Base-by-base conservation (phyloP, 1,140 invertebrate genomes). In the Ectropis grisescens region DNA sequence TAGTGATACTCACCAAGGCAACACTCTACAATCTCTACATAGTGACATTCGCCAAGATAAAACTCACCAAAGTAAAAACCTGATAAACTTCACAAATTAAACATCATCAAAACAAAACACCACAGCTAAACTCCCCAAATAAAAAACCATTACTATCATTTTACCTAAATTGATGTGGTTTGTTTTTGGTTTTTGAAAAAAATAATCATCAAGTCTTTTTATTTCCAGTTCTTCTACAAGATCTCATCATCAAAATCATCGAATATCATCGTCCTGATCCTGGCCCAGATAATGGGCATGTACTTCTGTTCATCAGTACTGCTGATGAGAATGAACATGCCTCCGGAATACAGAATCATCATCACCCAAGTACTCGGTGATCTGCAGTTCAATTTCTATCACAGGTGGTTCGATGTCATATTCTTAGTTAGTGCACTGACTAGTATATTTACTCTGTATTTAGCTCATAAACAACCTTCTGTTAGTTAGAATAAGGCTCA, bases 261-360 rank as follows among this genome's bases (percentile, higher is more conserved):
- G 13, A 99, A 99, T 72, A 93, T 99, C 23, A 99, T 99, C 52
- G 98, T 99, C 2, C 76, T 99, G 13, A 91, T 97, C 44, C 83
- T 99, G 10, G 97, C 97, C 10, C 96, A 99, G 85, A 95, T 99
- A 47, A 99, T 99, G 98, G 98, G 98, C 9, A 99, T 99, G 98
- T 99, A 99, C 79, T 99, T 99, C 85, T 94, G 98, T 13, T 99
- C 97, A 1, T 98, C 95, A 11, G 97, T 99, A 0, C 84, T 99
- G 9, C 76, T 99, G 15, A 97, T 99, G 90, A 84, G 98, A 29
- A 99, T 99, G 98, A 99, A 99, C 76, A 98, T 99, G 96, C 98
- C 98, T 4, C 87, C 92, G 0, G 96, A 99, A 78, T 99, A 99
- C 74, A 86, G 97, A 13, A 91, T 91, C 24, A 99, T 99, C 41